These are phyloP conservation scores for Atherinomorus stipes DNA, from an alignment of 2,113 vertebrate species.

Conservation along the genomic window DNA sequence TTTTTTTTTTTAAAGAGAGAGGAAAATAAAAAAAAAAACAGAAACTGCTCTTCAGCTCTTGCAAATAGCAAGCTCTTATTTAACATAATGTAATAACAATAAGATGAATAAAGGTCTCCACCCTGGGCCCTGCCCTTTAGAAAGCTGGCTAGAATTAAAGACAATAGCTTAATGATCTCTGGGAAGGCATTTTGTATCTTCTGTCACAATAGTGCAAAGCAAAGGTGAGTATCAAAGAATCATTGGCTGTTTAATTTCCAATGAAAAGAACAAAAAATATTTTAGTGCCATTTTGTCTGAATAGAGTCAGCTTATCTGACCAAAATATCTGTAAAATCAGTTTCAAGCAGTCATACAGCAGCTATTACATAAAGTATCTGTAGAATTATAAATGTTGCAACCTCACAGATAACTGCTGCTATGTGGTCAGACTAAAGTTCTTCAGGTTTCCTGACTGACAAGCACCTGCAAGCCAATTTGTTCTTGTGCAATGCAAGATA, in stretches of 20 bases:
- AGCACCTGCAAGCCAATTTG: neutral
- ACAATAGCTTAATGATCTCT: neutral
- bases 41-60: neutral
- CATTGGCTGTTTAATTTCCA: neutral
- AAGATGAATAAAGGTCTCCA: neutral
- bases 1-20: too few species aligned
- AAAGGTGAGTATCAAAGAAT: neutral
- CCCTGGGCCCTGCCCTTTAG: neutral
- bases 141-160: neutral
- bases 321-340: neutral
- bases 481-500: slow-evolving; percentile 14
- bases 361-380: slow-evolving; percentile 1
- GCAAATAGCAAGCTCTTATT: too few species aligned
- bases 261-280: neutral
- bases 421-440: slow-evolving; percentile 53
- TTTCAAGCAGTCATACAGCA: neutral
- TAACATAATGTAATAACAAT: neutral
- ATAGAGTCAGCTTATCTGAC: neutral
- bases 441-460: slow-evolving; percentile 6
- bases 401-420: slow-evolving; percentile 41
- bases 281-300: neutral
- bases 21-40: neutral
- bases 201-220: neutral
- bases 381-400: slow-evolving; percentile 31
- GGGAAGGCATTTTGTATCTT: neutral